phyloP scores from a whole-genome alignment of 2,888 invertebrate species.

The Aphodius sticticus region DNA sequence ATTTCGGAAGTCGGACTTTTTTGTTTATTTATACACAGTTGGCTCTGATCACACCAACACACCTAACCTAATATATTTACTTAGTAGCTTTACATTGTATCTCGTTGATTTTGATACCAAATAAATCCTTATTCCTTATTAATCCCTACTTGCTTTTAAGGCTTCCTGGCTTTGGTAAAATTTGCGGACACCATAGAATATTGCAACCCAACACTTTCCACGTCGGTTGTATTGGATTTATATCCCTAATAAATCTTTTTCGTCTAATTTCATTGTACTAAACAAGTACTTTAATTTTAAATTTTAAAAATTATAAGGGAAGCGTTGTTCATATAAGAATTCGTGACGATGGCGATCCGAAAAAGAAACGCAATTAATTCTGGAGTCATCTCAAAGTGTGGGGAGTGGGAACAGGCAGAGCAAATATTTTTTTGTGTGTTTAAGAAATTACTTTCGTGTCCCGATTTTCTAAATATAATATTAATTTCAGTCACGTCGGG shows the following conservation, averaged over 20 bases:
- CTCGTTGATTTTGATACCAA: no score
- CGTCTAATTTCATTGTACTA: no score
- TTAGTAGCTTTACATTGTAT: no score
- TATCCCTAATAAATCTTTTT: no score
- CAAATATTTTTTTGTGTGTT: constrained; percentile 38
- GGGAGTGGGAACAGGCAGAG: background rate
- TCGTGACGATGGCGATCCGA: background rate
- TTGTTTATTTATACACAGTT: background rate
- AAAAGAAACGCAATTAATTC: background rate
- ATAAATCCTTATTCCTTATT: no score
- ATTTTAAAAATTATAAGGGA: background rate
- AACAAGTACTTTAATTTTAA: no score
- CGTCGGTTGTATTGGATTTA: no score
- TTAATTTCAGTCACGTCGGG: constrained; percentile 62
- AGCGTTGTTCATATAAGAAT: background rate
- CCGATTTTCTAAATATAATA: constrained; percentile 49
- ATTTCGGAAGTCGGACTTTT: background rate
- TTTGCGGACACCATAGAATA: no score
- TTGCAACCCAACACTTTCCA: no score
- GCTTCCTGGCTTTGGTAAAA: no score
- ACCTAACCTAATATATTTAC: background rate
- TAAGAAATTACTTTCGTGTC: constrained; percentile 42
- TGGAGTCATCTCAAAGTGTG: background rate
- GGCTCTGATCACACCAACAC: background rate
- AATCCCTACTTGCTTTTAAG: no score